Conservation (phyloP, 2,797 vertebrate genomes). For the Mionectes olivaceus region DNA sequence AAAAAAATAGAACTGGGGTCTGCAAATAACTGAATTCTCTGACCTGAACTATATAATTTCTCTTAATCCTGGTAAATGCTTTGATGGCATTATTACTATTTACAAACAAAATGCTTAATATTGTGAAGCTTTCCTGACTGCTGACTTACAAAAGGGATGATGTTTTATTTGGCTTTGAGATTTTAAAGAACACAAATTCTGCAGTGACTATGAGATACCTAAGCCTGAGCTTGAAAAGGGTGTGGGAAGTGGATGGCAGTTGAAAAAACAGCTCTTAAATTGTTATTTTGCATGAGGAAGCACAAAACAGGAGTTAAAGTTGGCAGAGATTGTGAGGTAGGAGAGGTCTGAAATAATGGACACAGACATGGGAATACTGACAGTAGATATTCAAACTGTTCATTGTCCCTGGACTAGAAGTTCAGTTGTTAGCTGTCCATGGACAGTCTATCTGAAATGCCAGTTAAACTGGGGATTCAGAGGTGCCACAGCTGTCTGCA, state of each 20-base stretch:
- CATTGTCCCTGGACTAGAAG: not conserved
- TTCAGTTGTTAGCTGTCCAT: not conserved
- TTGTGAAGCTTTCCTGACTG: not conserved
- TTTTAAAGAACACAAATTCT: not conserved
- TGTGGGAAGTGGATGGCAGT: not conserved
- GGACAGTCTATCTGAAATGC: not conserved
- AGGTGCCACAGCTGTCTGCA: not conserved
- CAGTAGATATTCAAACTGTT: not conserved
- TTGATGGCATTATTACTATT: not conserved
- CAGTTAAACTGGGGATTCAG: fast-evolving
- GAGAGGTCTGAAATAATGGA: not conserved
- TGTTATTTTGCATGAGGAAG: not conserved
- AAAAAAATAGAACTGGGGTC: not conserved
- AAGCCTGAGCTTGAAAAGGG: not conserved
- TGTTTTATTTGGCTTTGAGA: not conserved
- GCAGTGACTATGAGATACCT: not conserved
- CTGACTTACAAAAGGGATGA: not conserved
- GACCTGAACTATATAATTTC: not conserved
- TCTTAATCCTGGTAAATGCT: not conserved
- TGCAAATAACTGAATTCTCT: not conserved
- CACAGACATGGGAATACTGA: not conserved
- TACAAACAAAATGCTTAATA: not conserved
- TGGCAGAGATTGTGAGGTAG: not conserved
- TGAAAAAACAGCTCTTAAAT: not conserved
- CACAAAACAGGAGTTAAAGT: not conserved